A percentile compares a stretch with the other conserved stretches of the same genome.
Evolutionary conservation across 2,797 vertebrate genomes (phyloP).

Genomic region (Botia kubotai): DNA sequence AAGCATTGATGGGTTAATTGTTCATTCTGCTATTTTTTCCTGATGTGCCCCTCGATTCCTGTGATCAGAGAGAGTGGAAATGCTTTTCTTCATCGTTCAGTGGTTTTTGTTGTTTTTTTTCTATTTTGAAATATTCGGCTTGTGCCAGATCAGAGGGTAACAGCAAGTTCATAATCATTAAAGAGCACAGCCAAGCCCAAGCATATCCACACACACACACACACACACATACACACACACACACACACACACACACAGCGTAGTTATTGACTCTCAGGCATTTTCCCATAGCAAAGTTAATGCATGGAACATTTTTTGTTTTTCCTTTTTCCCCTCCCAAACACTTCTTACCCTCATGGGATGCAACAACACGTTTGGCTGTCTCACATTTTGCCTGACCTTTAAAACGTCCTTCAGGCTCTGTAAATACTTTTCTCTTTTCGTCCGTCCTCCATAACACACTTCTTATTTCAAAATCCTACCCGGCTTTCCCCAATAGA

Average conservation of each 20-base stretch:
- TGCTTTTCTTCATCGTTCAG: conserved; percentile 41
- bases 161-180: conserved; percentile 44
- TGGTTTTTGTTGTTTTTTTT: conserved; percentile 10
- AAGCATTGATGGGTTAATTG: conserved; percentile 56
- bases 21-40: conserved; percentile 35
- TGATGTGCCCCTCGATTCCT: conserved; percentile 37
- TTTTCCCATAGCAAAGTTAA: background rate
- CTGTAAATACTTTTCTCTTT: conserved; percentile 27
- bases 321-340: conserved; percentile 17
- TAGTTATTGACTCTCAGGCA: conserved; percentile 1
- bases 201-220: background rate
- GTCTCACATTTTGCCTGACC: conserved; percentile 51
- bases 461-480: conserved; percentile 17
- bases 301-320: background rate
- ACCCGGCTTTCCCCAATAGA: conserved; percentile 44
- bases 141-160: conserved; percentile 50
- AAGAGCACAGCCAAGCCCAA: conserved; percentile 4
- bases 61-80: conserved; percentile 45
- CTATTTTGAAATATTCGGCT: conserved; percentile 38
- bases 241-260: conserved; percentile 2
- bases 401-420: conserved; percentile 48
- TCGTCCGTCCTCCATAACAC: conserved; percentile 13
- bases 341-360: conserved; percentile 38
- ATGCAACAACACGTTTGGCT: conserved; percentile 40
- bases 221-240: conserved; percentile 24